These are phyloP conservation scores for Lathronympha strigana DNA, from an alignment of 2,888 invertebrate species.

Conservation along the genomic window DNA sequence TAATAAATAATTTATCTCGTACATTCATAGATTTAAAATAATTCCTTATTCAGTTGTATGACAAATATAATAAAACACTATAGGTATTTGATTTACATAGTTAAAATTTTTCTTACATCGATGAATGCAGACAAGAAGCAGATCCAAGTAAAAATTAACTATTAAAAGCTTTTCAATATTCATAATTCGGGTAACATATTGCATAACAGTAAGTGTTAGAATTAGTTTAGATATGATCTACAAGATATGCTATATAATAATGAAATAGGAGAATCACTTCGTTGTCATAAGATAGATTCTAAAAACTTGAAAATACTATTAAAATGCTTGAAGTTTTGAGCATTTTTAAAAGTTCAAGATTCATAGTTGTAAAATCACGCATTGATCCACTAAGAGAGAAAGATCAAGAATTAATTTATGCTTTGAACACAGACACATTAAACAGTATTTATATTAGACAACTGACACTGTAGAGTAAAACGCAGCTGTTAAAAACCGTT, in stretches of 20 bases:
- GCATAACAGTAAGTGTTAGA: conserved; percentile 46
- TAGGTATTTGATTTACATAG: conserved; percentile 9
- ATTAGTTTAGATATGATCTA: conserved; percentile 72
- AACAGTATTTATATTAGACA: conserved; percentile 47
- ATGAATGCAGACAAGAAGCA: conserved; percentile 24
- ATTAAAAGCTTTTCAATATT: conserved; percentile 39
- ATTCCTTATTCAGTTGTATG: conserved; percentile 37
- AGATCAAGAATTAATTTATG: conserved; percentile 63
- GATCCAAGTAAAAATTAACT: conserved; percentile 37
- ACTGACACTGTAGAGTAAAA: conserved; percentile 28
- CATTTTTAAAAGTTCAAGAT: conserved; percentile 54
- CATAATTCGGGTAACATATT: conserved; percentile 48
- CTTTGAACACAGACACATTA: conserved; percentile 70
- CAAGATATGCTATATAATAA: conserved; percentile 74
- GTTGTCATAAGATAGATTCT: conserved; percentile 68
- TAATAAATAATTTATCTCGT: conserved; percentile 33
- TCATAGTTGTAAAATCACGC: conserved; percentile 32
- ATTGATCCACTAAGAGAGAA: conserved; percentile 64
- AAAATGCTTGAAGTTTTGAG: conserved; percentile 57
- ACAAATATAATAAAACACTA: conserved; percentile 10
- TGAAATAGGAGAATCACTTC: conserved; percentile 64
- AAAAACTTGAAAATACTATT: conserved; percentile 63
- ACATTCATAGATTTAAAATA: conserved; percentile 42
- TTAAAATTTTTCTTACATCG: background rate
- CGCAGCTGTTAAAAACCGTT: conserved; percentile 36